These are phyloP conservation scores for Ceratotherium simum DNA, from an alignment of 2,113 vertebrate genomes.

Conservation along the genomic window DNA sequence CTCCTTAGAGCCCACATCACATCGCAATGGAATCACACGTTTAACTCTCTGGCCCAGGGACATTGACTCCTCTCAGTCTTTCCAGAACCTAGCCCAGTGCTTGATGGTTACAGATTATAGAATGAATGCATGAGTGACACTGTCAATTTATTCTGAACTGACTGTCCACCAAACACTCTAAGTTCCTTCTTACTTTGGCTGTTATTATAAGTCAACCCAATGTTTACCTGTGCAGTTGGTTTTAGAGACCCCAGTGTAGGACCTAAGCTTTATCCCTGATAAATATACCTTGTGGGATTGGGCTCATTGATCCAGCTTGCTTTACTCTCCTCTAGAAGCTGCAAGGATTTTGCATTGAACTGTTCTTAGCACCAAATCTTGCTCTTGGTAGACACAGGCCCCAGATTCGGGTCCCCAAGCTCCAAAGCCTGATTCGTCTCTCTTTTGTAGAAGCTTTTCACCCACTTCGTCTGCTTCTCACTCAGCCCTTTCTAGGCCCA, in stretches of 20 bases:
- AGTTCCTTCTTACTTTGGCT: background rate
- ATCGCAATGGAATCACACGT: rapidly evolving
- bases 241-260: background rate
- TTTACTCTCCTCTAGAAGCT: background rate
- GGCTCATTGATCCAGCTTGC: background rate
- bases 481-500: background rate
- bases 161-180: background rate
- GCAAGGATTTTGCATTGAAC: background rate
- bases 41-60: background rate
- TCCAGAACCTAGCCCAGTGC: background rate
- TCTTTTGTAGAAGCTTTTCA: background rate
- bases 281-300: too few relatives aligned
- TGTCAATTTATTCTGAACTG: background rate
- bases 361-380: background rate
- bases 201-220: too few relatives aligned
- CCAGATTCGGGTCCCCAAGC: background rate
- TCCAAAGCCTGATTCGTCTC: background rate
- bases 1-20: background rate
- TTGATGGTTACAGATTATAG: background rate
- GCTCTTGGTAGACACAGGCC: background rate
- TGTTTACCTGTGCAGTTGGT: background rate
- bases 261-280: background rate
- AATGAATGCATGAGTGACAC: background rate
- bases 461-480: background rate
- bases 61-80: background rate